These are phyloP conservation scores for Drosophila orosa DNA, from an alignment of 1,140 invertebrate species.

Conservation along the genomic window DNA sequence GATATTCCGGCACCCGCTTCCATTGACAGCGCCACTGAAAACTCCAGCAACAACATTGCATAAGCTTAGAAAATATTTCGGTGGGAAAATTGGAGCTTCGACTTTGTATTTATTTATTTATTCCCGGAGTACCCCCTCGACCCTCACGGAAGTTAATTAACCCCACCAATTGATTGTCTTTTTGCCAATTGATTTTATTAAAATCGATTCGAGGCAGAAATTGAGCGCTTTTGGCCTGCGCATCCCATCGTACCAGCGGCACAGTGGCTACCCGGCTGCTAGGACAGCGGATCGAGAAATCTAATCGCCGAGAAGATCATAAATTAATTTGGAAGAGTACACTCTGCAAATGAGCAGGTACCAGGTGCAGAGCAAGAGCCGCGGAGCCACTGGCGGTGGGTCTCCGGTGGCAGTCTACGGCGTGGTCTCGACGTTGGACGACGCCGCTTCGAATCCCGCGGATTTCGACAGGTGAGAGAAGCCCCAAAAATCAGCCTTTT, in stretches of 20 bases:
- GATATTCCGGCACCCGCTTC: conserved; percentile 5
- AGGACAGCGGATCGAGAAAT: conserved; percentile 29
- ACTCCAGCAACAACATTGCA: conserved; percentile 35
- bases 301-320: conserved; percentile 67
- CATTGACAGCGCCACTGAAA: background rate
- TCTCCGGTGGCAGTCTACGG: conserved; percentile 62
- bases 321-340: conserved; percentile 62
- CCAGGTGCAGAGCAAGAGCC: conserved; percentile 6
- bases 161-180: conserved; percentile 37
- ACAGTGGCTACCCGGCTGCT: conserved; percentile 3
- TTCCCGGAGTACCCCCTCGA: background rate
- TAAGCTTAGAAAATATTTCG: conserved; percentile 12
- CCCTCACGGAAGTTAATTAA: conserved; percentile 14
- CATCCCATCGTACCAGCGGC: conserved; percentile 33
- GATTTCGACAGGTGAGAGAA: conserved; percentile 57
- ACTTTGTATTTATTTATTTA: conserved; percentile 20
- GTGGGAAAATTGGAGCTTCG: conserved; percentile 18
- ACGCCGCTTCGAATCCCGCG: conserved; percentile 32
- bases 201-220: conserved; percentile 13
- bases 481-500: background rate
- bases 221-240: background rate
- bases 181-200: conserved; percentile 57
- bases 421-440: conserved; percentile 66
- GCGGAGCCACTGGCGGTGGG: conserved; percentile 12
- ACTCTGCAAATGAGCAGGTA: conserved; percentile 25